A percentile compares a stretch with the other conserved stretches of the same genome.
Conservation (phyloP, 1,140 invertebrate species). For the Drosophila carrolli region DNA sequence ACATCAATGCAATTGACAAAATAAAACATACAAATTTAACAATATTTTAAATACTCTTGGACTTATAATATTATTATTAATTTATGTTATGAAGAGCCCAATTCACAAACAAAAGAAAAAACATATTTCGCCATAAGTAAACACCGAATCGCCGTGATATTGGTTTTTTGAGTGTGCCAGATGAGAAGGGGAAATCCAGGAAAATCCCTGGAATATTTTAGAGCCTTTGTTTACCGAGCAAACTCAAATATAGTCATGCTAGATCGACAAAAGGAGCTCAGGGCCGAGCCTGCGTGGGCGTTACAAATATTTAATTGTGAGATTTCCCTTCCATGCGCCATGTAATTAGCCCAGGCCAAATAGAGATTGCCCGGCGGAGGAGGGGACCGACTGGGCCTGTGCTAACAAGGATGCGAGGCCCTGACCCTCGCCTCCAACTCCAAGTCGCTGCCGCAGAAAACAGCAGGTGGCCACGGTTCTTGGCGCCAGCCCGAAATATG, state of each 20-base stretch:
- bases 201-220: slow-evolving; percentile 28
- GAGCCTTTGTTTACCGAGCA: slow-evolving; percentile 46
- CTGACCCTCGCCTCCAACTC: slow-evolving; percentile 26
- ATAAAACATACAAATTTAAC: too few relatives aligned
- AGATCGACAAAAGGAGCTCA: slow-evolving; percentile 30
- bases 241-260: slow-evolving; percentile 60
- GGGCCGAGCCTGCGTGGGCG: slow-evolving; percentile 54
- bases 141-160: not conserved
- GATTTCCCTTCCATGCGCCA: slow-evolving; percentile 67
- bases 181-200: slow-evolving; percentile 2
- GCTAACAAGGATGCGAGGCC: slow-evolving; percentile 74
- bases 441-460: slow-evolving; percentile 47
- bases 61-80: too few relatives aligned
- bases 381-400: slow-evolving; percentile 35
- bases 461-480: slow-evolving; percentile 78
- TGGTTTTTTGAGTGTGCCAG: not conserved
- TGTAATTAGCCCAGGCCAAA: slow-evolving; percentile 71
- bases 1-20: too few relatives aligned
- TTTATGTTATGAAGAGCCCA: too few relatives aligned
- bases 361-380: slow-evolving; percentile 32
- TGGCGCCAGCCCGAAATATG: slow-evolving; percentile 72
- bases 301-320: slow-evolving; percentile 83
- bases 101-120: not conserved
- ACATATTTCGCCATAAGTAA: slow-evolving; percentile 1
- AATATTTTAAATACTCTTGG: too few relatives aligned